These are phyloP conservation scores for Candidula unifasciata DNA, from an alignment of 2,888 invertebrate species.

Conservation along the genomic window DNA sequence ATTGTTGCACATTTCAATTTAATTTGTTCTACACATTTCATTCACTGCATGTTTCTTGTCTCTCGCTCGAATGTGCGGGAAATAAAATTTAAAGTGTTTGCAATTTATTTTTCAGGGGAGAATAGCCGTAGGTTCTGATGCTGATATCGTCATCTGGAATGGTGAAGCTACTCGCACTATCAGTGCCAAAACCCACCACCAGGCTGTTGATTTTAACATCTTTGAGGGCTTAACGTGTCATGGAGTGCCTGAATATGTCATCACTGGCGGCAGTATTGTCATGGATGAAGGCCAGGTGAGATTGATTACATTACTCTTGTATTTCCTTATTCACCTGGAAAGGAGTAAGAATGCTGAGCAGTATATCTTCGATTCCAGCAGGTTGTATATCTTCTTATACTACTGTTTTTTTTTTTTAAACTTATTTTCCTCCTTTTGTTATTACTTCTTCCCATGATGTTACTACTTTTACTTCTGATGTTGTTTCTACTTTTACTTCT, in stretches of 20 bases:
- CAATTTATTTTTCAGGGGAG: slow-evolving; percentile 83
- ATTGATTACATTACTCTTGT: neutral
- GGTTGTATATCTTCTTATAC: too few species aligned
- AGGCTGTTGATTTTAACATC: slow-evolving; percentile 96
- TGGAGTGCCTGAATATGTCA: slow-evolving; percentile 94
- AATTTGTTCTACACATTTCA: too few species aligned
- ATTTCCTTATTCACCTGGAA: neutral
- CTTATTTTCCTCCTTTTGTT: too few species aligned
- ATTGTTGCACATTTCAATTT: too few species aligned
- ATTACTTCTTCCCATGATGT: too few species aligned
- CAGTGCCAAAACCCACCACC: slow-evolving; percentile 93
- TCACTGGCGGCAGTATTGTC: slow-evolving; percentile 93
- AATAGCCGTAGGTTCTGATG: slow-evolving; percentile 94
- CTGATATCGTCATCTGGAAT: slow-evolving; percentile 98
- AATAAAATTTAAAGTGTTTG: neutral
- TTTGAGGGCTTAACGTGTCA: slow-evolving; percentile 97
- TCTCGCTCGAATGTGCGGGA: neutral
- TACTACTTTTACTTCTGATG: too few species aligned
- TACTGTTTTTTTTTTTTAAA: too few species aligned
- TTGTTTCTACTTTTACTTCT: too few species aligned
- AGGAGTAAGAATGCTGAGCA: too few species aligned
- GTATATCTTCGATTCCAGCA: too few species aligned
- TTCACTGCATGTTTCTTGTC: too few species aligned
- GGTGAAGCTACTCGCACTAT: slow-evolving; percentile 89
- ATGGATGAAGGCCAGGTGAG: slow-evolving; percentile 85